These are phyloP conservation scores for Rafetus swinhoei DNA, from an alignment of 2,113 vertebrate genomes.

Conservation along the genomic window DNA sequence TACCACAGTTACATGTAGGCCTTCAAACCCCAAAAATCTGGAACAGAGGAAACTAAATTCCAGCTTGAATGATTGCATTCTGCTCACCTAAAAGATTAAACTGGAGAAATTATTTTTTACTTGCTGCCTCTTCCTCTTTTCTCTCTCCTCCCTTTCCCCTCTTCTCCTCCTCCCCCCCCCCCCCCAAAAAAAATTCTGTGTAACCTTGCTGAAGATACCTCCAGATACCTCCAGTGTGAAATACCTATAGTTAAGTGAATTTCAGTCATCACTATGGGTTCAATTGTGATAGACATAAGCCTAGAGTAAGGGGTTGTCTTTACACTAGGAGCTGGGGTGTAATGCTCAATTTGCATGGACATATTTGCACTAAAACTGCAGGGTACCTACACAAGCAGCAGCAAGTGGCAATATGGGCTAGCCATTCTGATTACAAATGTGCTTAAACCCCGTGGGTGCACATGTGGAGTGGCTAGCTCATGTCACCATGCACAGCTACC, in stretches of 20 bases:
- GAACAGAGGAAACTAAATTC: background rate
- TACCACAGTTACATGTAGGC: background rate
- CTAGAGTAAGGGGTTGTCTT: background rate
- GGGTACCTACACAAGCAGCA: background rate
- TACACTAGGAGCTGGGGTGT: background rate
- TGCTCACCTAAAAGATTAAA: background rate
- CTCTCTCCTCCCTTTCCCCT: no score
- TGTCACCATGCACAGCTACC: background rate
- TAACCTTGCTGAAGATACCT: background rate
- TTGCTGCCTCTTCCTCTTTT: background rate
- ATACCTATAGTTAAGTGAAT: background rate
- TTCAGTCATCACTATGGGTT: background rate
- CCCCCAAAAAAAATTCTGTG: background rate
- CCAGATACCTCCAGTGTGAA: no score
- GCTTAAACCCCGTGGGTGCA: background rate
- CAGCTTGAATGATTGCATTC: background rate
- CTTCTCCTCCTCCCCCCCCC: background rate
- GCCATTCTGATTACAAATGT: background rate
- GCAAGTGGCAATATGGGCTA: background rate
- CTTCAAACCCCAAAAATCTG: background rate
- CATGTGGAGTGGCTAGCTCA: background rate
- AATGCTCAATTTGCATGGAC: background rate
- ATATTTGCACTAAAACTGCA: background rate
- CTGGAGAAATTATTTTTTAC: background rate
- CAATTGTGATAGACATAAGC: background rate